phyloP scores from a whole-genome alignment of 2,888 invertebrate species.

The Slavum lentiscoides region DNA sequence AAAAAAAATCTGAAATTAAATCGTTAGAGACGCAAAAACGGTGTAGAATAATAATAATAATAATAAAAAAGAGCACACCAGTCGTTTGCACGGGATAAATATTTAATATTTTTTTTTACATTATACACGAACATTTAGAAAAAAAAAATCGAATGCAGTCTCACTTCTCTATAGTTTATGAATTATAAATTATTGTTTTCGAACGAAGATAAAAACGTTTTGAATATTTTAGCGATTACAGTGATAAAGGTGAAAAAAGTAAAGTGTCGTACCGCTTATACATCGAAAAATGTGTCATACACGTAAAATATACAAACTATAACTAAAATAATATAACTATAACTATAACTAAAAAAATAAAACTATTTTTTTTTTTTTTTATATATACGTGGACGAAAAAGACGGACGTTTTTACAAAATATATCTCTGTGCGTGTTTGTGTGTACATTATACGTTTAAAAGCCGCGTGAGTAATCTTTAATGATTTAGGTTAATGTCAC shows the following conservation, averaged over 20 bases:
- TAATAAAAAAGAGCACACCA: background rate
- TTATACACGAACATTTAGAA: too few relatives aligned
- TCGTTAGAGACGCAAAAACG: background rate
- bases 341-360: too few relatives aligned
- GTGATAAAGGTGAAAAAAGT: background rate
- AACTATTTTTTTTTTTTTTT: too few relatives aligned
- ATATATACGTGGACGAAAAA: background rate
- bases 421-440: background rate
- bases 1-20: background rate
- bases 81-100: background rate
- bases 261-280: background rate
- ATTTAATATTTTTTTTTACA: too few relatives aligned
- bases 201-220: background rate
- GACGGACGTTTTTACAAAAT: background rate
- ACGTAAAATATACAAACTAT: background rate
- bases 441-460: background rate
- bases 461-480: background rate
- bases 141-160: background rate
- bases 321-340: too few relatives aligned
- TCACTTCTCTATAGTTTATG: constrained; percentile 18
- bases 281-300: background rate
- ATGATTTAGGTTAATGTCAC: background rate
- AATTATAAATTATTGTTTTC: constrained; percentile 18
- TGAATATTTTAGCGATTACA: constrained; percentile 15
- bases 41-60: background rate